Evolutionary conservation across 2,797 vertebrate genomes (phyloP), one percentile per base, ranked within the genome.

Genomic region (Myotis pilosus): DNA sequence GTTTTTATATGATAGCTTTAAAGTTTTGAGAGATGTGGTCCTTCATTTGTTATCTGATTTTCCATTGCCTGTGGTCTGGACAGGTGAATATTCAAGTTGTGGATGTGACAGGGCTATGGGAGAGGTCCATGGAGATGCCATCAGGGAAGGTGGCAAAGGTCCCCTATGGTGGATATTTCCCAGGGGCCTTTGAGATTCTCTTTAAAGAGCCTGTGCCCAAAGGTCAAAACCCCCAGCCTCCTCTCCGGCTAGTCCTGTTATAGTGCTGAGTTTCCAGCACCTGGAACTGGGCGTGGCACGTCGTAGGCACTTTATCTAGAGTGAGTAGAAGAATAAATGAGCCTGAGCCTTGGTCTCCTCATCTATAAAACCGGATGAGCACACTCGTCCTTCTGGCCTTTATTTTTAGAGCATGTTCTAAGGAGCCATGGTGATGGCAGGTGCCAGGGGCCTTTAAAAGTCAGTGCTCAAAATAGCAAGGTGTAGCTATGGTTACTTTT

Each of bases 301-400:
- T 33, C 0, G 0, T 9, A 28, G 78, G 55, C 12, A 17, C 71
- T 17, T 55, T 8, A 6, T 51, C 41, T 44, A 0, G 3, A 47
- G 44, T 89, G 2, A n/a, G 10, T 33, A 12, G 33, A 55, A 71
- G 44, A 71, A 12, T 0, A 36, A 28, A n/a, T 47, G 53, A 68
- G 4, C 25, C 53, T 1, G 41, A 44, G 10, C 22, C 81, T 57
- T 49, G 53, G 33, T 38, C 28, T 92, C 57, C 80, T 49, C 5
- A 2, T 75, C 51, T 72, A 0, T 20, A 47, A 62, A 68, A 44
- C 44, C 10, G 1, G 25, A 9, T 0, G 25, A 51, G 44, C n/a
- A 11, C 22, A 33, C 33, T 23, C 0, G 1, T 3, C 68, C 20
- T 11, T 23, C 49, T 38, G 51, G 66, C 16, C 69, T 28, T 49